Base-by-base conservation (phyloP, 64 coral and sea anemone species). In the Montipora sp. region DNA sequence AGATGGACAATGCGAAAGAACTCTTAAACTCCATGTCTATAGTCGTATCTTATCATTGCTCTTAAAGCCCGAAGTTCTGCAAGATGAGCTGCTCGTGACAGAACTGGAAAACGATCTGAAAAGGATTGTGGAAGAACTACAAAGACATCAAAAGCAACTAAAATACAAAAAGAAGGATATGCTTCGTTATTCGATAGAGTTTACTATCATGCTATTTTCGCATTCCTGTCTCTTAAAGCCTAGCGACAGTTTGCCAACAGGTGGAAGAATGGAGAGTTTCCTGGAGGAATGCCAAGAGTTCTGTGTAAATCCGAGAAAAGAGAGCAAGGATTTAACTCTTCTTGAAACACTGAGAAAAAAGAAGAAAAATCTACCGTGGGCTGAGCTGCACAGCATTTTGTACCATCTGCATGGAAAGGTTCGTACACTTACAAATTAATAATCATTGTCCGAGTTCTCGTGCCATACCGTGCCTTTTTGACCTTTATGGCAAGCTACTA, bases 171-270 rank as follows among this genome's bases (percentile, higher is more conserved):
- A 20, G 45, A 85, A 71, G 45, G 82, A 85, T 71, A 7, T 8
- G 47, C n/a, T 85, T 21, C 82, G 82, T 4, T 85, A 85, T 51
- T 85, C 61, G 3, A 48, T 50, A 14, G 82, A 85, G 18, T 71
- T 70, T 4, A 85, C 72, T 65, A 43, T 48, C 1, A 11, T 11
- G 11, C n/a, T n/a, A n/a, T n/a, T 11, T 57, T 18, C 82, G 13
- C 47, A 50, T 45, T 22, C 18, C 10, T 47, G 11, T 71, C 82
- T 85, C 19, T 22, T 85, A 10, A 71, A 50, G 5, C 43, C 16
- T 3, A 8, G 7, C 4, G 46, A 85, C 2, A 71, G 47, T 5
- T 85, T 8, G 19, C 45, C 13, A 4, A 18, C 14, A 7, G 11
- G 46, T 5, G 16, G 14, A 18, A 78, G 46, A 78, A 5, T 85